Conservation (phyloP, 1,140 invertebrate species). For the Radopholus similis region DNA sequence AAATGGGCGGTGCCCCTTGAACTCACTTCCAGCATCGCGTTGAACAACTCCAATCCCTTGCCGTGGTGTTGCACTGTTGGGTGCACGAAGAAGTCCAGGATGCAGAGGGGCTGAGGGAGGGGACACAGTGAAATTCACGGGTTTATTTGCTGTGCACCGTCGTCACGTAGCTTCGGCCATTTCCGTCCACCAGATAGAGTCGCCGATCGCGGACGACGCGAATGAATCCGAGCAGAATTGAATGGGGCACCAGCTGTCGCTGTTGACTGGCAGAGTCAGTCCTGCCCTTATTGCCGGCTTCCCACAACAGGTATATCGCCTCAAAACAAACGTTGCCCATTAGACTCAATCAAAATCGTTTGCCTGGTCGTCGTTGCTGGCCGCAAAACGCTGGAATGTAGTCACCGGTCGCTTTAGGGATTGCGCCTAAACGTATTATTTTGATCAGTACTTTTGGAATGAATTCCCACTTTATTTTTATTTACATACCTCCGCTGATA, state of each 20-base stretch:
- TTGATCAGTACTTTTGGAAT: conserved; percentile 18
- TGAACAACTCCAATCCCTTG: conserved; percentile 72
- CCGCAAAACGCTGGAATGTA: conserved; percentile 25
- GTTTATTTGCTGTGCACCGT: conserved; percentile 53
- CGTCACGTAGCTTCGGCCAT: conserved; percentile 68
- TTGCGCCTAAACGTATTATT: conserved; percentile 20
- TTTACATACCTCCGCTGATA: conserved; percentile 7
- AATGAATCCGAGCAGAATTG: conserved; percentile 23
- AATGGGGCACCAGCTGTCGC: conserved; percentile 6
- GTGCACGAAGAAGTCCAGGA: conserved; percentile 81
- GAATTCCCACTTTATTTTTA: conserved; percentile 15
- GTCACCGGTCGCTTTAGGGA: conserved; percentile 28
- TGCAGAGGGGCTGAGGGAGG: conserved; percentile 67
- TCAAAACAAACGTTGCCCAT: too few species aligned
- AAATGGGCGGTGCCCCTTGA: conserved; percentile 1
- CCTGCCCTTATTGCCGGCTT: background rate
- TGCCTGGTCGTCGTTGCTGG: conserved; percentile 27
- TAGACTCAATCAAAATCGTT: too few species aligned
- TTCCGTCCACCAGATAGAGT: conserved; percentile 62
- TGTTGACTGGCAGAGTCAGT: background rate
- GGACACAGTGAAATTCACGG: background rate
- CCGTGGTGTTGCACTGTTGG: conserved; percentile 74
- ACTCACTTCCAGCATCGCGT: conserved; percentile 70
- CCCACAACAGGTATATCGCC: conserved; percentile 34
- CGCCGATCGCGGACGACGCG: conserved; percentile 5